A percentile compares a stretch with the other conserved stretches of the same genome.
phyloP scores from a whole-genome alignment of 2,113 vertebrate genomes.

The Heliornis fulica region DNA sequence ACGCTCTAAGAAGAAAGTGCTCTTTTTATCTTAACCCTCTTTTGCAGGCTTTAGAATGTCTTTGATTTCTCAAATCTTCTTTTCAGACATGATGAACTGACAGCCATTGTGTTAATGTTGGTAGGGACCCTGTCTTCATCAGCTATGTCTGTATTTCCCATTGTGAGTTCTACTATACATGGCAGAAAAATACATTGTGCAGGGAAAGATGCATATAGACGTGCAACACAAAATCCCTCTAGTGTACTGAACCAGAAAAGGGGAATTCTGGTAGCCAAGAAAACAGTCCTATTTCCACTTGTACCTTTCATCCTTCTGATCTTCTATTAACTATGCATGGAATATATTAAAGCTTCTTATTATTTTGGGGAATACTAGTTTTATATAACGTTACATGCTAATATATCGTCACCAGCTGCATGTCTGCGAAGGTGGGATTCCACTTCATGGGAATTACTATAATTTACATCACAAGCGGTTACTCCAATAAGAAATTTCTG shows the following conservation, averaged over 20 bases:
- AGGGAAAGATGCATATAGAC: background rate
- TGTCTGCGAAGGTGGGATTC: background rate
- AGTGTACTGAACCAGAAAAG: background rate
- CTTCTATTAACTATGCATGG: background rate
- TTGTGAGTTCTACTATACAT: background rate
- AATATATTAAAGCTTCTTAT: constrained; percentile 2
- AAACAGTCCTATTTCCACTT: background rate
- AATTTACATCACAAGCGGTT: background rate
- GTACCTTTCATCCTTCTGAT: background rate
- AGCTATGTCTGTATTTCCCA: background rate
- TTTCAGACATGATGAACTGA: background rate
- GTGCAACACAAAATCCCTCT: background rate
- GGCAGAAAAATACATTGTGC: background rate
- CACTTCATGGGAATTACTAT: background rate
- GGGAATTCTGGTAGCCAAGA: background rate
- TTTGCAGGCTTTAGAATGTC: background rate
- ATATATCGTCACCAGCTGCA: background rate
- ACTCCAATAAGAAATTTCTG: constrained; percentile 27
- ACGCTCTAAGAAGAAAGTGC: background rate
- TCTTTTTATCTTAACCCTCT: background rate
- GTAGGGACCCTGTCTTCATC: background rate
- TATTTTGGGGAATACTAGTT: background rate
- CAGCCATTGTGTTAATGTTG: background rate
- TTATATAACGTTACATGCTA: background rate
- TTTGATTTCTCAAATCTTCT: background rate